Percentiles rank a stretch among this genome's conserved stretches.
These are phyloP conservation scores for Cenopis cana DNA, from an alignment of 2,888 invertebrate species.

Conservation along the genomic window DNA sequence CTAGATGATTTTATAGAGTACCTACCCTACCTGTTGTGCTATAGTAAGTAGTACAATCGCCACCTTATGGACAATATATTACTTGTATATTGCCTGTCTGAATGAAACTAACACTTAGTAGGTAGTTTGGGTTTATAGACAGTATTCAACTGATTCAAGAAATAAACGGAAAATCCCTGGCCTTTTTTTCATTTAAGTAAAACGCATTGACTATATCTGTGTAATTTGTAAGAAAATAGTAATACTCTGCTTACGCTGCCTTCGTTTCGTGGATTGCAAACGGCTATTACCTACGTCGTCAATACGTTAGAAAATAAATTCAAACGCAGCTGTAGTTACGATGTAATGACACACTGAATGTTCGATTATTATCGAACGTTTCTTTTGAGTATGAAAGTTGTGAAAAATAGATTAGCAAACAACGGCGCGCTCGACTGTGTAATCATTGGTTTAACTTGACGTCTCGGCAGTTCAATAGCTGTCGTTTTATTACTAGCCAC, in stretches of 20 bases:
- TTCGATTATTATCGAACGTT: constrained; percentile 28
- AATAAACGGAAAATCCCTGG: too few species aligned
- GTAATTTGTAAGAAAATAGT: background rate
- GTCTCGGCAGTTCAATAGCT: constrained; percentile 55
- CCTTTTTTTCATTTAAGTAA: too few species aligned
- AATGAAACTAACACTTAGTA: too few species aligned
- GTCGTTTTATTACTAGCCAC: constrained; percentile 35
- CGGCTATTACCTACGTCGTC: background rate
- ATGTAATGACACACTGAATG: constrained; percentile 25
- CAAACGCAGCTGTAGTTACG: constrained; percentile 12
- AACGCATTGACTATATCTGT: background rate
- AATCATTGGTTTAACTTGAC: constrained; percentile 51
- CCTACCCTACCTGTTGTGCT: too few species aligned
- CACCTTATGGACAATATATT: too few species aligned
- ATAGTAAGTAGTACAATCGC: too few species aligned
- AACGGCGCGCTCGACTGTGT: constrained; percentile 39
- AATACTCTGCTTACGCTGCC: background rate
- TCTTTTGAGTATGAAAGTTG: constrained; percentile 7
- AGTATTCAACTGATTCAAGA: too few species aligned
- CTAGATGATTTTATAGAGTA: too few species aligned
- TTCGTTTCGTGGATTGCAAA: constrained; percentile 16
- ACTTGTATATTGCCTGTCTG: too few species aligned
- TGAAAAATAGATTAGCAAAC: constrained; percentile 21
- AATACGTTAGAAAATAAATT: constrained; percentile 6
- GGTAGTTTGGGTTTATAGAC: too few species aligned